phyloP scores from a whole-genome alignment of 2,888 invertebrate genomes.

The Caenorhabditis drosophilae region DNA sequence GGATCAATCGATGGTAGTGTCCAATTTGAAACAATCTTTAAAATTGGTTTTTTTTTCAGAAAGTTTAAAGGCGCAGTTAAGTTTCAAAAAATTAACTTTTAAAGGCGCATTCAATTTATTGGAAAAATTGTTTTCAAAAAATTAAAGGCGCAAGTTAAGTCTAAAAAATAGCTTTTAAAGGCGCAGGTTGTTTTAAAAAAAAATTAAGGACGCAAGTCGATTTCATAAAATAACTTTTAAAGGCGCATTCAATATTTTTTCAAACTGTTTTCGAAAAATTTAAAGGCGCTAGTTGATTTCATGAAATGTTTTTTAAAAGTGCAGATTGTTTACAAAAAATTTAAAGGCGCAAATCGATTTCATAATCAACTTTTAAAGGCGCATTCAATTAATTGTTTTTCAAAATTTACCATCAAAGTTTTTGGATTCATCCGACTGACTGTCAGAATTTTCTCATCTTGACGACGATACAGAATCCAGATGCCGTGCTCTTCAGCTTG shows the following conservation, averaged over 20 bases:
- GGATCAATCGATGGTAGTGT: slow-evolving; percentile 25
- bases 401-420: slow-evolving; percentile 33
- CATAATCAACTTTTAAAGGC: neutral
- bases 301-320: too few relatives aligned
- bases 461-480: slow-evolving; percentile 83
- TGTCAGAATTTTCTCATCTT: slow-evolving; percentile 31
- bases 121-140: too few relatives aligned
- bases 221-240: slow-evolving; percentile 5
- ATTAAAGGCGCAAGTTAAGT: too few relatives aligned
- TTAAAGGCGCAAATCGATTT: slow-evolving; percentile 36
- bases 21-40: slow-evolving; percentile 41
- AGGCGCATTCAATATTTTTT: neutral
- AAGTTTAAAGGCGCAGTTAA: neutral
- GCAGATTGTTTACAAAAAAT: slow-evolving; percentile 5
- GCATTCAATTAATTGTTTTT: too few relatives aligned
- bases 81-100: neutral
- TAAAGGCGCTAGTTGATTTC: too few relatives aligned
- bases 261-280: neutral
- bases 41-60: too few relatives aligned
- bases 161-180: too few relatives aligned
- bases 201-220: slow-evolving; percentile 31
- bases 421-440: slow-evolving; percentile 30
- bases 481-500: slow-evolving; percentile 93
- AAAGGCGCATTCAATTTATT: too few relatives aligned
- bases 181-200: slow-evolving; percentile 6